These are phyloP conservation scores for Takifugu ocellatus DNA, from an alignment of 2,797 vertebrate genomes.

Conservation along the genomic window DNA sequence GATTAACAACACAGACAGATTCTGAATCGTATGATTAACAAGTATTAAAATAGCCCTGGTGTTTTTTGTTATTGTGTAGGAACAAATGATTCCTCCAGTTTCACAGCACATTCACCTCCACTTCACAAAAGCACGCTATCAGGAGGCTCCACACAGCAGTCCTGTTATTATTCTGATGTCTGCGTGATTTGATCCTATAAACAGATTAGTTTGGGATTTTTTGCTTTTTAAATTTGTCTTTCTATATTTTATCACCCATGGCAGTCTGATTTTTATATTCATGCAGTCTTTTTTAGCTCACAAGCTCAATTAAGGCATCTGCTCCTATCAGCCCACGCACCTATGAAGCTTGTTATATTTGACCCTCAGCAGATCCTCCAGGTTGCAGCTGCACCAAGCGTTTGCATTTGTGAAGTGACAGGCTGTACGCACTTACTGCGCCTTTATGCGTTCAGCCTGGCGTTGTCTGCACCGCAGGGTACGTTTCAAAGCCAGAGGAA, in stretches of 20 bases:
- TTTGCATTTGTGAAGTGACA: conserved; percentile 21
- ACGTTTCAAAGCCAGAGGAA: neutral
- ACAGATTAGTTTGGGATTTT: conserved; percentile 22
- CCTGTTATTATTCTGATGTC: no score
- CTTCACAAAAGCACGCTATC: no score
- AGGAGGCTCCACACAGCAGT: no score
- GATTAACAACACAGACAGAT: neutral
- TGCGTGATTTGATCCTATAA: no score
- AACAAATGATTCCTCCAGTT: no score
- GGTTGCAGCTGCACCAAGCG: conserved; percentile 24
- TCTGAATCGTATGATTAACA: neutral
- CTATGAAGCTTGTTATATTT: conserved; percentile 47
- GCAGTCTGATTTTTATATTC: conserved; percentile 62
- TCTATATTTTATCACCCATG: conserved; percentile 24
- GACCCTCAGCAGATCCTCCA: conserved; percentile 23
- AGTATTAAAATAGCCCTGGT: no score
- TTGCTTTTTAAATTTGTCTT: neutral
- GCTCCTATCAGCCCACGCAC: conserved; percentile 21
- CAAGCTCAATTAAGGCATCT: conserved; percentile 44
- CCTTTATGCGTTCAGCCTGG: conserved; percentile 11
- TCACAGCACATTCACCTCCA: no score
- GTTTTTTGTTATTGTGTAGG: no score
- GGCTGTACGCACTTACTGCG: conserved; percentile 29
- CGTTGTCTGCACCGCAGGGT: conserved; percentile 13
- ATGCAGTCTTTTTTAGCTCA: conserved; percentile 39